Evolutionary conservation across 2,888 invertebrate species (phyloP), one percentile per base, ranked within the genome.

Genomic region (Sarcophaga rosellei): DNA sequence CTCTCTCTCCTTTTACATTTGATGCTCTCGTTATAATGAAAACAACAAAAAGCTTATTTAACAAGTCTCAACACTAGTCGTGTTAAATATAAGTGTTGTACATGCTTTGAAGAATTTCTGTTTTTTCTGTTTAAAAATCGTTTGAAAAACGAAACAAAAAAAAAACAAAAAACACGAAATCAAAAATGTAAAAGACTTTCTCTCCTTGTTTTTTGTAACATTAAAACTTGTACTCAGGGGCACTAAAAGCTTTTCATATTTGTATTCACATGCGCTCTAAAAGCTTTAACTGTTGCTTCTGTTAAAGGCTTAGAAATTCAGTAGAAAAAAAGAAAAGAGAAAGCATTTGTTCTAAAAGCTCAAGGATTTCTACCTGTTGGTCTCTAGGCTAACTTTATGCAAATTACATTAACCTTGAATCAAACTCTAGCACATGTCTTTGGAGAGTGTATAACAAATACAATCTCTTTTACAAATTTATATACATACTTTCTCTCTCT

Each of bases 361-460:
- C 63, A 76, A 63, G 75, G 75, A 25, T 75, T 85, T 63, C 82
- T 82, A 86, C 86, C 86, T 86, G 86, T 86, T 86, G 86, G 83
- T 80, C 86, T 63, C 57, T 70, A 21, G 68, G 74, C 44, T 47
- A 62, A 79, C 81, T 12, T 75, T 69, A 53, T 73, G 68, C 44
- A 77, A 81, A 81, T 77, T 77, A 63, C 6, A 73, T 77, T 81
- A 85, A 85, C 85, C 85, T 85, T 85, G 85, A 81, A 77, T 73
- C 8, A n/a, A 35, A 12, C 35, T 35, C 35, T 47, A 59, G 69
- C 84, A 84, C 84, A 84, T 79, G 70, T 57, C 1, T 35, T 35
- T 35, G 35, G 45, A n/a, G 8, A 35, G 35, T 2, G 35, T 69
- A 69, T 69, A 69, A 69, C 75, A 68, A n/a, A 75, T 63, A 45